These are phyloP conservation scores for Acipenser oxyrinchus DNA, from an alignment of 2,797 vertebrate genomes.

Conservation along the genomic window DNA sequence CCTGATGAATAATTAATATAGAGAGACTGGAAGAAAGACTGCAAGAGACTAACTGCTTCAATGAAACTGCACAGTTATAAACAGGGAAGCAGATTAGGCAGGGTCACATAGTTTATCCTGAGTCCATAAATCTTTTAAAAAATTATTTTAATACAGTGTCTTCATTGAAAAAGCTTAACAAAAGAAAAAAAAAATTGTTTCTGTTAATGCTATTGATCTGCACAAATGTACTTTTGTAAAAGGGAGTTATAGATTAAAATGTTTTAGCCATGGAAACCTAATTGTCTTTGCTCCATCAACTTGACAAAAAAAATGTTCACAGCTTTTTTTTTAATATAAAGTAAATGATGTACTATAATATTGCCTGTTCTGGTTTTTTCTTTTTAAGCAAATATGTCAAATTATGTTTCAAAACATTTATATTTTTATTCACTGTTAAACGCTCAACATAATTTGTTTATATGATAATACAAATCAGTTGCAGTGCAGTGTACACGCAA, in stretches of 20 bases:
- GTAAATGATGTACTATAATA: no score
- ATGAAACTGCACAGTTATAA: conserved; percentile 33
- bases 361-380: no score
- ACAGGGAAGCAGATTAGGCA: conserved; percentile 3
- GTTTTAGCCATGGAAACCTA: background rate
- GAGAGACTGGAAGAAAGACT: conserved; percentile 32
- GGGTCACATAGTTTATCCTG: conserved; percentile 33
- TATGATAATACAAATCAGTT: no score
- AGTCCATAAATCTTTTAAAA: conserved; percentile 9
- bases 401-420: no score
- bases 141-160: no score
- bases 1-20: conserved; percentile 57
- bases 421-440: no score
- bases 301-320: background rate
- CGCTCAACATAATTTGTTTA: no score
- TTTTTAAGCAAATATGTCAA: no score
- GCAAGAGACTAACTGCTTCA: conserved; percentile 40
- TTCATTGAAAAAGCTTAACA: background rate
- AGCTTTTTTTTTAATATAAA: no score
- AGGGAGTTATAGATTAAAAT: background rate
- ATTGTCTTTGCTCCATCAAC: background rate
- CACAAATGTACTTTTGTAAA: background rate
- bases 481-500: no score
- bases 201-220: background rate
- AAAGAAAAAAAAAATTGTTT: background rate